These are phyloP conservation scores for Antennarius striatus DNA, from an alignment of 2,113 vertebrate species.

Conservation along the genomic window DNA sequence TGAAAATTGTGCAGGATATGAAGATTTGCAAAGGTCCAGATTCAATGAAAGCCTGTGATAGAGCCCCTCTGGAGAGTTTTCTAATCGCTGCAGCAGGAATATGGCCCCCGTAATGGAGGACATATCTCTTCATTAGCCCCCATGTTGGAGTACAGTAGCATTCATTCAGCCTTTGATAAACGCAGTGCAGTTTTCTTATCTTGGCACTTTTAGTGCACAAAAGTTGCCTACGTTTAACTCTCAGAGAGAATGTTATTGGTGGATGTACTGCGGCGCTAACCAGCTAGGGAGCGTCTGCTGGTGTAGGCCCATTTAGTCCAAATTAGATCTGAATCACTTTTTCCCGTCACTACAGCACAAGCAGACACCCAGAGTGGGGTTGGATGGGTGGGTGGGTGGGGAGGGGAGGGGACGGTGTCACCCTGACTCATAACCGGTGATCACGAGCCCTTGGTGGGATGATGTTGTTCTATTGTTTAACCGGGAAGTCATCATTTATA, in stretches of 20 bases:
- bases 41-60: slow-evolving; percentile 71
- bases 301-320: slow-evolving; percentile 54
- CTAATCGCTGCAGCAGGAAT: slow-evolving; percentile 75
- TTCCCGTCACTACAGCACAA: slow-evolving; percentile 19
- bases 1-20: slow-evolving; percentile 78
- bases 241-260: slow-evolving; percentile 63
- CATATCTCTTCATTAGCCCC: slow-evolving; percentile 80
- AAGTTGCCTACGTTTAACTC: slow-evolving; percentile 71
- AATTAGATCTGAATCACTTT: slow-evolving; percentile 59
- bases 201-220: slow-evolving; percentile 67
- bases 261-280: slow-evolving; percentile 60
- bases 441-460: too few relatives aligned
- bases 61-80: slow-evolving; percentile 74
- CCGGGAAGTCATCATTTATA: too few relatives aligned
- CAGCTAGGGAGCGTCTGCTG: slow-evolving; percentile 59
- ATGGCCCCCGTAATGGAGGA: slow-evolving; percentile 73
- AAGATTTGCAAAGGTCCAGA: slow-evolving; percentile 77
- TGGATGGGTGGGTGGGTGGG: slow-evolving; percentile 11
- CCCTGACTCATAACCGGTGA: too few relatives aligned
- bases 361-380: neutral
- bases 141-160: slow-evolving; percentile 64
- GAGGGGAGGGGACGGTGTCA: neutral
- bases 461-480: too few relatives aligned
- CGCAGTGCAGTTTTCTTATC: slow-evolving; percentile 61
- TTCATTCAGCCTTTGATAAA: slow-evolving; percentile 72